A percentile compares a stretch with the other conserved stretches of the same genome.
Conservation (phyloP, 2,888 invertebrate genomes). For the Eilema depressum region DNA sequence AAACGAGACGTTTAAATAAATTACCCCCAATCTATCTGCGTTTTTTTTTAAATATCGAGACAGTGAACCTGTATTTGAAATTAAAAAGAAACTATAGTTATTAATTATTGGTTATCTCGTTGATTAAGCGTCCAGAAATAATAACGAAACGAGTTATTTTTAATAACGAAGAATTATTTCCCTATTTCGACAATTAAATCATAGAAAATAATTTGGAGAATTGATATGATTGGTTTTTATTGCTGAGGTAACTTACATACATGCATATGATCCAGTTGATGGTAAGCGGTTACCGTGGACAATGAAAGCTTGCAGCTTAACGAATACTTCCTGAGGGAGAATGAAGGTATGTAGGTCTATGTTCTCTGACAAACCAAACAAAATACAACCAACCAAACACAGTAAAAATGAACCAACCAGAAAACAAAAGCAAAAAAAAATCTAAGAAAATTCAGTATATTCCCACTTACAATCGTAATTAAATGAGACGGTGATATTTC, state of each 20-base stretch:
- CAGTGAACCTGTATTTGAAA: conserved; percentile 32
- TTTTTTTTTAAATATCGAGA: conserved; percentile 53
- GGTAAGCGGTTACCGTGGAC: background rate
- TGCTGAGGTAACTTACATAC: background rate
- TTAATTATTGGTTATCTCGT: conserved; percentile 23
- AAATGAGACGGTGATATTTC: too few species aligned
- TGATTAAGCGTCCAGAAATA: conserved; percentile 14
- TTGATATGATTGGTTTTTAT: background rate
- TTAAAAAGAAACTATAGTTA: conserved; percentile 22
- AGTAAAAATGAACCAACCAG: too few species aligned
- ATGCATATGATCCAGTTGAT: background rate
- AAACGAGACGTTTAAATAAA: conserved; percentile 59
- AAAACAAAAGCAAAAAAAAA: too few species aligned
- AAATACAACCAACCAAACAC: too few species aligned
- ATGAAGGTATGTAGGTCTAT: background rate
- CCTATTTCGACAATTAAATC: background rate
- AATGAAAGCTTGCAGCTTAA: background rate
- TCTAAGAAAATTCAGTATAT: too few species aligned
- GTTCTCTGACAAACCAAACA: too few species aligned
- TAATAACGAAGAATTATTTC: background rate
- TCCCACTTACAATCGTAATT: too few species aligned
- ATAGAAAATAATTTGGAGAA: background rate
- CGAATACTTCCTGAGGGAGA: background rate
- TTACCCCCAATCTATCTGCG: conserved; percentile 53
- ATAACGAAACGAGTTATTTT: conserved; percentile 8